Base-by-base conservation (phyloP, 2,797 vertebrate genomes). In the Loriculus beryllinus region DNA sequence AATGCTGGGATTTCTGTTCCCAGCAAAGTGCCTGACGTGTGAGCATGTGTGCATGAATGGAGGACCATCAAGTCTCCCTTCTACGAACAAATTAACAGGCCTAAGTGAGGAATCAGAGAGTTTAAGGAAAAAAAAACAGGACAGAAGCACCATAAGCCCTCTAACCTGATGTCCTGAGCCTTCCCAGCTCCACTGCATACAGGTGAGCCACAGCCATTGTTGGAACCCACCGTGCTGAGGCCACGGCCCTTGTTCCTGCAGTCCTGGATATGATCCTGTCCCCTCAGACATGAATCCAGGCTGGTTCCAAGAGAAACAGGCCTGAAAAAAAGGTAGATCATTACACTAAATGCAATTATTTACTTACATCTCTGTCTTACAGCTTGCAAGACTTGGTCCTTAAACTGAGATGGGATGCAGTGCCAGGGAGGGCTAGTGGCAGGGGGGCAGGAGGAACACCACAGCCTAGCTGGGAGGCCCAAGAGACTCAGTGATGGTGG, bases 401-500 rank as follows among this genome's bases (percentile, higher is more conserved):
- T 49, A 35, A 51, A 28, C 5, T 4, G 7, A 45, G 28, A 3
- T 11, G 10, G 70, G 37, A n/a, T n/a, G n/a, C n/a, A n/a, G n/a
- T n/a, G n/a, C n/a, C n/a, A n/a, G n/a, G n/a, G n/a, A n/a, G n/a
- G n/a, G n/a, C n/a, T n/a, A n/a, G 9, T 26, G 2, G 54, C 54
- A 0, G 3, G 12, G 12, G 7, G 11, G 4, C 12, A n/a, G 40
- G n/a, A 26, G 16, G 33, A 52, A 47, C 6, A 49, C 21, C 31
- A 14, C 1, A 0, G 70, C 14, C 31, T 3, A 3, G 12, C 0
- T n/a, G 22, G n/a, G 45, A 48, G 11, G 52, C 49, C 16, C 5
- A 15, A 23, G 35, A 2, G 18, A 7, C 13, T 33, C 0, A 0
- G 22, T 20, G 37, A 2, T 28, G 33, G 1, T 33, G 47, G 47